phyloP scores from a whole-genome alignment of 92 coral and sea anemone species.

The Paragorgia papillata region DNA sequence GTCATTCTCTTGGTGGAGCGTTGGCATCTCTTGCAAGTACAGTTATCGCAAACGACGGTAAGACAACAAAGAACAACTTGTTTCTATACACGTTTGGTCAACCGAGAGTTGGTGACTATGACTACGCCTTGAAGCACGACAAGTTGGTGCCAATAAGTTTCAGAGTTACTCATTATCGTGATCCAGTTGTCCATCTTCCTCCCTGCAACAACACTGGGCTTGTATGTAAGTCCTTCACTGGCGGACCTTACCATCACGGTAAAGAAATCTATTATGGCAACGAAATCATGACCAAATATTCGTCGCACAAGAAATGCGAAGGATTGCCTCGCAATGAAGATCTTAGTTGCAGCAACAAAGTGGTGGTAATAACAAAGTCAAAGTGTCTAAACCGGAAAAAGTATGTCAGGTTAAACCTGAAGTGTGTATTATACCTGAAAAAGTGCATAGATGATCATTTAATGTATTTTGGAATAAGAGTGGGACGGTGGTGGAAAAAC shows the following conservation, averaged over 20 bases:
- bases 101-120: slow-evolving; percentile 47
- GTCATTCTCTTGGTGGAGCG: slow-evolving; percentile 55
- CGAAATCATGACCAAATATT: slow-evolving; percentile 30
- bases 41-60: slow-evolving; percentile 7
- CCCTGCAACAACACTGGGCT: background rate
- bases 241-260: slow-evolving; percentile 54
- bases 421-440: slow-evolving; percentile 23
- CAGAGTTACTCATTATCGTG: slow-evolving; percentile 44
- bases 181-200: slow-evolving; percentile 44
- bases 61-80: slow-evolving; percentile 5
- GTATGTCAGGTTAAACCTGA: too few relatives aligned
- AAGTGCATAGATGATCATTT: slow-evolving; percentile 5
- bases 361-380: background rate
- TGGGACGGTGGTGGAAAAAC: too few relatives aligned
- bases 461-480: background rate
- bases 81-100: slow-evolving; percentile 48
- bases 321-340: slow-evolving; percentile 52
- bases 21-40: slow-evolving; percentile 53
- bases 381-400: too few relatives aligned
- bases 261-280: slow-evolving; percentile 43
- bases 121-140: slow-evolving; percentile 48
- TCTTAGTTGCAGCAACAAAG: slow-evolving; percentile 34
- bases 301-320: slow-evolving; percentile 41
- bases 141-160: slow-evolving; percentile 41
- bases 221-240: background rate